Base-by-base conservation (phyloP, 2,113 vertebrate species). In the Mugil cephalus region DNA sequence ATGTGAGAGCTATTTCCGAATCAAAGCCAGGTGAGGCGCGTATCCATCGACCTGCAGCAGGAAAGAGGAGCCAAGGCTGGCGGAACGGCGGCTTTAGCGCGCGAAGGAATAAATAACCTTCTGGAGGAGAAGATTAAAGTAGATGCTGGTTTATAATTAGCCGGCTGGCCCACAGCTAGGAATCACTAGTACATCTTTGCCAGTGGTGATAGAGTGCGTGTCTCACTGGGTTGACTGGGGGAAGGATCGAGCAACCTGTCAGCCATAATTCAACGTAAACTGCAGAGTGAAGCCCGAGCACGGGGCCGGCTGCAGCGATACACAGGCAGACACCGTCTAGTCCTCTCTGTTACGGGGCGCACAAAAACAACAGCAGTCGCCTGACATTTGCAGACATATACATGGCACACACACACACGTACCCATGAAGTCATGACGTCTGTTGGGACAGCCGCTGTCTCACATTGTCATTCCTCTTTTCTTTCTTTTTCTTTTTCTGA, bases 121-220 rank as follows among this genome's bases (percentile, higher is more conserved):
- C 75, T 75, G 72, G 47, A 19, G 54, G 42, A 74, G 74, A 88
- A 87, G 86, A 93, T 89, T 87, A 86, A 90, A 87, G 79, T 67
- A 87, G 75, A 92, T 85, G 84, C 88, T 81, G 90, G 83, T 88
- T 87, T 91, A 92, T 90, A 91, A 93, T 93, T 93, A 91, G 88
- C 83, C 9, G 4, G 11, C 55, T 79, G 65, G 74, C 88, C 82
- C 70, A 80, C 50, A 82, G 88, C 67, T 36, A 78, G 81, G 69
- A 73, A 78, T 88, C 83, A 85, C 81, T 80, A 87, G 80, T 91
- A 90, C 74, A 85, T 91, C 89, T 92, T 77, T 92, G 87, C 85
- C 87, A 92, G 74, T 55, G 61, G 74, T 92, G 90, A 92, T 89
- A 34, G 61, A 91, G 74, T 83, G 73, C 59, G 76, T 35, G 84